These are phyloP conservation scores for Zaprionus inermis DNA, from an alignment of 1,140 invertebrate species.

Conservation along the genomic window DNA sequence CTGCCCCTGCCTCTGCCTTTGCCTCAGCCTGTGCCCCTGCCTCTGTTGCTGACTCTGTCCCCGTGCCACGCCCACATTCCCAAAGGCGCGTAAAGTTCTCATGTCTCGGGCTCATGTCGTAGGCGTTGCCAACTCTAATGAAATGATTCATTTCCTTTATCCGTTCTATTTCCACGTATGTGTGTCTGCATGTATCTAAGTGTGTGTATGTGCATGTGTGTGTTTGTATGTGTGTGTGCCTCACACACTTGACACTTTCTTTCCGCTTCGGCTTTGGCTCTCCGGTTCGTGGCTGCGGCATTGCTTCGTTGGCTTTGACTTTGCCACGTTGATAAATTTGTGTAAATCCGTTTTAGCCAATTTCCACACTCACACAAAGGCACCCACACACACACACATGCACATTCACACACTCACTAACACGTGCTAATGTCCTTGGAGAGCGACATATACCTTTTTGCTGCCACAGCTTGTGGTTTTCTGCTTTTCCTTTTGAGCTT, in stretches of 20 bases:
- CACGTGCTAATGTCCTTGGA: conserved; percentile 65
- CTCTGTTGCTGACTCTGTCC: neutral
- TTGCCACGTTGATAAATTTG: conserved; percentile 80
- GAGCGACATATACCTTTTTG: conserved; percentile 52
- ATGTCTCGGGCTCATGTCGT: conserved; percentile 69
- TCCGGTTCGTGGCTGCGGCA: conserved; percentile 47
- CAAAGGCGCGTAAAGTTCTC: conserved; percentile 53
- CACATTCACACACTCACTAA: conserved; percentile 1
- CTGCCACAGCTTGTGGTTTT: conserved; percentile 56
- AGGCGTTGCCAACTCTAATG: conserved; percentile 82
- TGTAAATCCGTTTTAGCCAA: conserved; percentile 82
- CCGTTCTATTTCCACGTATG: conserved; percentile 49
- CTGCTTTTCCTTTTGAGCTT: conserved; percentile 43
- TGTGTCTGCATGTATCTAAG: conserved; percentile 16
- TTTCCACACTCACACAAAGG: conserved; percentile 61
- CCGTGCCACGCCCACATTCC: neutral
- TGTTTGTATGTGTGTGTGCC: conserved; percentile 29
- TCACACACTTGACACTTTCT: conserved; percentile 74
- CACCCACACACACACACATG: conserved; percentile 19
- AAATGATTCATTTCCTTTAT: conserved; percentile 82
- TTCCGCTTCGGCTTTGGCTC: conserved; percentile 60
- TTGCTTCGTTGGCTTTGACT: conserved; percentile 73
- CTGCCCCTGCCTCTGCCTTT: neutral
- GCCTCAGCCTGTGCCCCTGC: neutral
- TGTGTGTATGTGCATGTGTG: conserved; percentile 19